phyloP scores from a whole-genome alignment of 2,888 invertebrate species.

The Lamellibrachia columna region DNA sequence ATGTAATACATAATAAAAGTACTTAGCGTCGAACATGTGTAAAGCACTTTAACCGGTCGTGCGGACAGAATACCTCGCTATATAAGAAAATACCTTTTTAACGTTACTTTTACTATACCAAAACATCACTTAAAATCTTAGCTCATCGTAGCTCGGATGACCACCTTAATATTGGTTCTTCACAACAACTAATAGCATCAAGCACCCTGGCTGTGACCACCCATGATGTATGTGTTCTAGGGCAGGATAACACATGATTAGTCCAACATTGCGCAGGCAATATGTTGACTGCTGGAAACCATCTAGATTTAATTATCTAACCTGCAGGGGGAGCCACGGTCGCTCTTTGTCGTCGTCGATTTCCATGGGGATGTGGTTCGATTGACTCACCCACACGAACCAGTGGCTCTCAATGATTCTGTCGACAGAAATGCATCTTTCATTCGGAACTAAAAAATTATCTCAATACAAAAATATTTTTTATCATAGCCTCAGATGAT shows the following conservation, averaged over 20 bases:
- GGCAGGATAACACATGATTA: background rate
- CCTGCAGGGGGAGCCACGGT: conserved; percentile 48
- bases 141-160: no score
- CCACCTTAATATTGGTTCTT: background rate
- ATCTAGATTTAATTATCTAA: conserved; percentile 18
- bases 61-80: no score
- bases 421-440: background rate
- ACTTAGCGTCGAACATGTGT: no score
- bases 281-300: background rate
- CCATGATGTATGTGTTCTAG: no score
- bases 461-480: no score
- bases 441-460: background rate
- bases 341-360: conserved; percentile 45
- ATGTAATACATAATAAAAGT: background rate
- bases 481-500: no score
- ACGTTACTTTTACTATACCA: no score
- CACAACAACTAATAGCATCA: no score
- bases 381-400: conserved; percentile 54
- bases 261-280: background rate
- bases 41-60: no score
- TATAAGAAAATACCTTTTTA: no score
- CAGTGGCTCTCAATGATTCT: conserved; percentile 50
- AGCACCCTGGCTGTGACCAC: no score
- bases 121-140: no score
- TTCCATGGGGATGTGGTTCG: conserved; percentile 56